These are phyloP conservation scores for Erethizon dorsatum DNA, from an alignment of 2,797 vertebrate genomes.

Conservation along the genomic window DNA sequence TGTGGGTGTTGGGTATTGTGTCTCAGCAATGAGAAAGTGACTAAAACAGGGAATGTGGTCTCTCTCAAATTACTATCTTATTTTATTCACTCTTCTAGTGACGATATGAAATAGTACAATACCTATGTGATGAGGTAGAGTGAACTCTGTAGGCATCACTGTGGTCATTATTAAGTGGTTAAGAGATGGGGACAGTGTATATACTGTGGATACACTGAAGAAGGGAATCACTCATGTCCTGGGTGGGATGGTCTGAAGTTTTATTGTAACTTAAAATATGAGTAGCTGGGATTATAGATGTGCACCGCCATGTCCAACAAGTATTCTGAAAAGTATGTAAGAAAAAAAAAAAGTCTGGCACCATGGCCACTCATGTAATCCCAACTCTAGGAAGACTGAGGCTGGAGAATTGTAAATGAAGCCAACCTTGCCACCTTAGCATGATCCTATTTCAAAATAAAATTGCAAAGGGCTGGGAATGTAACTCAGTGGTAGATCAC, in stretches of 20 bases:
- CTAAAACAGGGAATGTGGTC: not conserved
- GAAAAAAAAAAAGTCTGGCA: not conserved
- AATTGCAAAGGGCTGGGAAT: not conserved
- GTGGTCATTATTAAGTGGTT: not conserved
- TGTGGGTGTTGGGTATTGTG: not conserved
- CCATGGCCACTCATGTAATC: not conserved
- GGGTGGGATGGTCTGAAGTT: not conserved
- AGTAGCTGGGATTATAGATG: not conserved
- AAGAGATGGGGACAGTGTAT: not conserved
- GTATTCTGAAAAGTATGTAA: not conserved
- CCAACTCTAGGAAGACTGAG: not conserved
- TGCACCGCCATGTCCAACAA: not conserved
- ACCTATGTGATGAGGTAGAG: not conserved
- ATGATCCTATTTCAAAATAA: not conserved
- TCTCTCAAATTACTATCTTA: not conserved
- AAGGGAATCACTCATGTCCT: not conserved
- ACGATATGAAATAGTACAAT: not conserved
- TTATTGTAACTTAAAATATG: not conserved
- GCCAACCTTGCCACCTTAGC: not conserved
- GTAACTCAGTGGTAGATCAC: not conserved
- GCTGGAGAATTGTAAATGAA: not conserved
- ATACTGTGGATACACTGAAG: not conserved
- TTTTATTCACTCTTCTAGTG: not conserved
- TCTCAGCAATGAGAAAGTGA: not conserved
- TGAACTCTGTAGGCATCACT: not conserved